Conservation (phyloP, 2,888 invertebrate species). For the Nomada hirtipes region DNA sequence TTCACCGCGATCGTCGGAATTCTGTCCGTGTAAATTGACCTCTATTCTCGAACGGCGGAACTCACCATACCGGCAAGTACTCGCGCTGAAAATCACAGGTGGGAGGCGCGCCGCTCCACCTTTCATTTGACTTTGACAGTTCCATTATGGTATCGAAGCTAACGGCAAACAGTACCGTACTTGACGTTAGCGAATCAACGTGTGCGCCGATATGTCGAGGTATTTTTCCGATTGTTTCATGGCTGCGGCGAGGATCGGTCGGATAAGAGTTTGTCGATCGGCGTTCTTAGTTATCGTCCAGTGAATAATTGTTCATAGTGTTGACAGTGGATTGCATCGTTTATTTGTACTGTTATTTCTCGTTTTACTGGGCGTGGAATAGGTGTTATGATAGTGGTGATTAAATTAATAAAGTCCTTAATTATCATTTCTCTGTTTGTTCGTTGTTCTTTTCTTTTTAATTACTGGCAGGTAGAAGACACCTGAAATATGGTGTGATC, state of each 20-base stretch:
- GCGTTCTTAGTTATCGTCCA: neutral
- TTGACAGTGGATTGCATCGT: neutral
- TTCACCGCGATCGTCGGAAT: conserved; percentile 3
- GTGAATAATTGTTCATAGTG: neutral
- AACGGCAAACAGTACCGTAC: conserved; percentile 77
- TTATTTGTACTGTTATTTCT: neutral
- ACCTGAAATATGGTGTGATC: too few relatives aligned
- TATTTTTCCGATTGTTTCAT: conserved; percentile 38
- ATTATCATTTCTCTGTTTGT: too few relatives aligned
- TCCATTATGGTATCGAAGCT: conserved; percentile 81
- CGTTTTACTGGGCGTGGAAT: too few relatives aligned
- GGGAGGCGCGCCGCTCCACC: conserved; percentile 70
- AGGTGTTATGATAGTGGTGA: neutral
- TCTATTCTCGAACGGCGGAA: conserved; percentile 57
- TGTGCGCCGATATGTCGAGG: conserved; percentile 68
- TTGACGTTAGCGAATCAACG: conserved; percentile 76
- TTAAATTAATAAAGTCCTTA: too few relatives aligned
- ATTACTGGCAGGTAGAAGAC: too few relatives aligned
- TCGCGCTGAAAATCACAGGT: conserved; percentile 56
- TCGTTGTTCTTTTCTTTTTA: too few relatives aligned
- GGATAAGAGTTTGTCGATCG: conserved; percentile 9
- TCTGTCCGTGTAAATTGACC: conserved; percentile 58
- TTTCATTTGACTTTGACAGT: conserved; percentile 80
- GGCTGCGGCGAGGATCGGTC: neutral
- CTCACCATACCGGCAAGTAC: conserved; percentile 28